Evolutionary conservation across 1,140 invertebrate species (phyloP).

Genomic region (Agrilus planipennis): DNA sequence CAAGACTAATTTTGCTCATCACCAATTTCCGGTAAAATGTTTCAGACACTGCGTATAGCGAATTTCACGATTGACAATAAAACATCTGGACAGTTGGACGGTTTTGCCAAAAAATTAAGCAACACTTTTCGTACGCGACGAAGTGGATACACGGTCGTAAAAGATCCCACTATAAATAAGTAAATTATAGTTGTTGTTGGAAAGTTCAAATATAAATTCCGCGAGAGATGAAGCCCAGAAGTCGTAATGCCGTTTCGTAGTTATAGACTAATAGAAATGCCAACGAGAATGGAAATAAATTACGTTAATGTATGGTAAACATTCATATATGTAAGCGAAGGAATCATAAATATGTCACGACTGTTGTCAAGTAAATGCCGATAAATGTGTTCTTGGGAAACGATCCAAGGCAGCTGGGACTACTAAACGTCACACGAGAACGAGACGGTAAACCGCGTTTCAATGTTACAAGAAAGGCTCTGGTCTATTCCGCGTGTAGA

Average conservation of each 20-base stretch:
- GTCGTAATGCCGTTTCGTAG: conserved; percentile 14
- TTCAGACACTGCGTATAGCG: too few species aligned
- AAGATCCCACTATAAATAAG: too few species aligned
- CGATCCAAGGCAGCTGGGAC: conserved; percentile 17
- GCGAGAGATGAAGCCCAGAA: too few species aligned
- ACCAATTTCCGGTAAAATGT: too few species aligned
- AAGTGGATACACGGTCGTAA: too few species aligned
- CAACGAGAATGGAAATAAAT: conserved; percentile 33
- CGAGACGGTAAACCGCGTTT: background rate
- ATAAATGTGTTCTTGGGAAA: conserved; percentile 35
- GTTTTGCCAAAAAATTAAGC: too few species aligned
- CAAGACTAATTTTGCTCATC: too few species aligned
- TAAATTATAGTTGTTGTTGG: too few species aligned
- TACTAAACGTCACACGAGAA: background rate
- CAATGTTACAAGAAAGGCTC: background rate
- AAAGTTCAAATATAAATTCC: conserved; percentile 25
- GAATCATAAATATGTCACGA: conserved; percentile 35
- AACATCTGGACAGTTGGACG: too few species aligned
- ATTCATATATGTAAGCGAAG: conserved; percentile 34
- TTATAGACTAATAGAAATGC: conserved; percentile 35
- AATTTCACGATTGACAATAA: too few species aligned
- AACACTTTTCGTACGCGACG: too few species aligned
- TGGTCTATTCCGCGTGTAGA: background rate
- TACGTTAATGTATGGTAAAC: conserved; percentile 36
- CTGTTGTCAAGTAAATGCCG: conserved; percentile 35